Base-by-base conservation (phyloP, 2,888 invertebrate genomes). In the Mythimna albipuncta region DNA sequence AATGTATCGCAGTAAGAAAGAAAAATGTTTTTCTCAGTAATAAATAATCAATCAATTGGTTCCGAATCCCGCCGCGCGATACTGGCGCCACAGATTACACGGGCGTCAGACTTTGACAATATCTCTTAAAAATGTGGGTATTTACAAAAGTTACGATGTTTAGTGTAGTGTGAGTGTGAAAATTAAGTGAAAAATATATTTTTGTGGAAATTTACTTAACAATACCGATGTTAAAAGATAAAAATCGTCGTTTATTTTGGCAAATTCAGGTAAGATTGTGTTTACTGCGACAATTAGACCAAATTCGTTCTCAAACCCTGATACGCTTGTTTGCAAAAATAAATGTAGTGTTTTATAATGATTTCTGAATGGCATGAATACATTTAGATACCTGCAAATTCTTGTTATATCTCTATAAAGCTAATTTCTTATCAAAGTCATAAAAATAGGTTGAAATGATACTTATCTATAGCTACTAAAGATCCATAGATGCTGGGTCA, bases 31-130 rank as follows among this genome's bases (percentile, higher is more conserved):
- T 64, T 44, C 10, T 63, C 9, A 0, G 0, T 59, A 64, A 69
- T 50, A 80, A 77, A 81, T 72, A 85, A 84, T 84, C 86, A 84
- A 84, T 86, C 63, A 66, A 68, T 65, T 85, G 84, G 85, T 89
- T 84, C 86, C 0, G 0, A 55, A 21, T 75, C 52, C 38, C 0
- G 41, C 85, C 89, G 69, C 78, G 26, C 82, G 75, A 77, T 61
- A 38, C 19, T 41, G 88, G 87, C 90, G 88, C 88, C 64, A 67
- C n/a, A 26, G 52, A 67, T 59, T 69, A 61, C 59, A 72, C 58
- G 64, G 61, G 64, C 44, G 55, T 66, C 54, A 73, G 63, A 41
- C 54, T 54, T 35, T 58, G 58, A 64, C 38, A 59, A 58, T 70
- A 77, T 76, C 79, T 69, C 66, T 59, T 70, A 71, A 70, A 67